These are phyloP conservation scores for Leuctra nigra DNA, from an alignment of 2,888 invertebrate species.

Conservation along the genomic window DNA sequence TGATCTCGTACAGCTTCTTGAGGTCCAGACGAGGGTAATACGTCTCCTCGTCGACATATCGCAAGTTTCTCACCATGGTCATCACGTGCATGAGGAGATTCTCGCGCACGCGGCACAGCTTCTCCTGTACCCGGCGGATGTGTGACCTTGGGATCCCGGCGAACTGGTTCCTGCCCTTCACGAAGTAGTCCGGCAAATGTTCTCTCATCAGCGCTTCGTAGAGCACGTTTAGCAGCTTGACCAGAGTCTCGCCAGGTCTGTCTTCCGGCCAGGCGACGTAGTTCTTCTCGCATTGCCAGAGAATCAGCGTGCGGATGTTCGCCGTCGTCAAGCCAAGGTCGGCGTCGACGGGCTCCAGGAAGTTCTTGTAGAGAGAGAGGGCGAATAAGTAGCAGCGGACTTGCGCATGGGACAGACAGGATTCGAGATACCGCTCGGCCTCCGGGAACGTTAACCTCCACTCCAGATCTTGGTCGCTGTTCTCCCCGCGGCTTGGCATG, in stretches of 20 bases:
- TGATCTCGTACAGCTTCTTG: slow-evolving; percentile 50
- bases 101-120: slow-evolving; percentile 59
- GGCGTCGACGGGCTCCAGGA: slow-evolving; percentile 57
- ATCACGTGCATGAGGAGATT: slow-evolving; percentile 65
- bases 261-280: slow-evolving; percentile 67
- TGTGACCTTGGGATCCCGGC: slow-evolving; percentile 59
- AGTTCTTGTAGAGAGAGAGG: slow-evolving; percentile 62
- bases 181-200: slow-evolving; percentile 64
- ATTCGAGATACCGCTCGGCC: slow-evolving; percentile 68
- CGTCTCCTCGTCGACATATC: slow-evolving; percentile 47
- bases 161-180: slow-evolving; percentile 64
- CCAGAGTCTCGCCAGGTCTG: slow-evolving; percentile 59
- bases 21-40: slow-evolving; percentile 61
- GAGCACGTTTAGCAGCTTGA: slow-evolving; percentile 55
- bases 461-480: slow-evolving; percentile 58
- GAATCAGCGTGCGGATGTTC: slow-evolving; percentile 66
- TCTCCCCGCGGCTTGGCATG: slow-evolving; percentile 53
- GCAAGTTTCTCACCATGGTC: slow-evolving; percentile 60
- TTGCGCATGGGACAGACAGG: slow-evolving; percentile 62
- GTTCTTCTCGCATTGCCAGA: slow-evolving; percentile 71
- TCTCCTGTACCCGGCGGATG: slow-evolving; percentile 56
- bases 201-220: slow-evolving; percentile 54
- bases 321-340: slow-evolving; percentile 59
- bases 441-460: slow-evolving; percentile 75
- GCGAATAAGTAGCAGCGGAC: slow-evolving; percentile 62